Base-by-base conservation (phyloP, 1,140 invertebrate species). In the Argopecten irradians region DNA sequence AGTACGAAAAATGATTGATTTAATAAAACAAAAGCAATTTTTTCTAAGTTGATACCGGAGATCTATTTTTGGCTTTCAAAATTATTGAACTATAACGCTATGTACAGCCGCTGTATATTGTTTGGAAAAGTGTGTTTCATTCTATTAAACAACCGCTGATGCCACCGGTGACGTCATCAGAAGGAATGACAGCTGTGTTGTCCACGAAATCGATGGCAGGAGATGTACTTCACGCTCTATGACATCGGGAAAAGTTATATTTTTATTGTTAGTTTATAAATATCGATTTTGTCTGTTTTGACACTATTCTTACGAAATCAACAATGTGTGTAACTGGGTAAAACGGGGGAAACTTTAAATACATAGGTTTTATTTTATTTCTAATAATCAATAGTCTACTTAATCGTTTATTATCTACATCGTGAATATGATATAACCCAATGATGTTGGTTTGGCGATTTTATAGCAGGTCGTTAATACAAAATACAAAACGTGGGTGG, bases 181-280 rank as follows among this genome's bases (percentile, higher is more conserved):
- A 3, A 71, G n/a, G n/a, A 28, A 71, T n/a, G 55, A 71, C 55
- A 71, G 55, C 55, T 71, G 55, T 71, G 55, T 71, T 71, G 55
- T 71, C 55, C n/a, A 71, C 19, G n/a, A 71, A 71, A 71, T 71
- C 55, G 55, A 71, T 71, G 55, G 28, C 55, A 28, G n/a, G 55
- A 71, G 55, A 71, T 71, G 55, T 71, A 71, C 55, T 71, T 71
- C 16, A 28, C 55, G 55, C 55, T 71, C 55, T 28, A n/a, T 22
- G 55, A n/a, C 22, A 16, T n/a, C n/a, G n/a, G 55, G 28, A 28
- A 28, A 71, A 28, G 22, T n/a, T 71, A 71, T n/a, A 71, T 71
- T 71, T 71, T 71, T 71, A 71, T n/a, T 71, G 55, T 71, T 71
- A 71, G 55, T 71, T 71, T 71, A 71, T 71, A 71, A 71, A 71